Evolutionary conservation across 2,113 vertebrate genomes (phyloP).

Genomic region (Epinephelus moara): DNA sequence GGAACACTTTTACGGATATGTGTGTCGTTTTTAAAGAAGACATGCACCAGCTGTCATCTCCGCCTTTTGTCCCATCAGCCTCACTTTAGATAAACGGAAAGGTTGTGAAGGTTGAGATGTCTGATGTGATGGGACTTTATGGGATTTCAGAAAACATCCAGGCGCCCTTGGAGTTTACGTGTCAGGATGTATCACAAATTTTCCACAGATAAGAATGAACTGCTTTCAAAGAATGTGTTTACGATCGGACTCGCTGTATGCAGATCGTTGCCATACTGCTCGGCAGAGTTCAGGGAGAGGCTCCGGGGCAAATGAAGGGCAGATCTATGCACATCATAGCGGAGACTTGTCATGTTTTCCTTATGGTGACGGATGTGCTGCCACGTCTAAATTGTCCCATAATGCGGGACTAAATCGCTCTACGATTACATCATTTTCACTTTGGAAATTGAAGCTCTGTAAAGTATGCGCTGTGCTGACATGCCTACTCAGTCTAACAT

Average conservation of each 20-base stretch:
- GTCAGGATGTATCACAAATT: slow-evolving; percentile 39
- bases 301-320: slow-evolving; percentile 71
- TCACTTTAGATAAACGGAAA: slow-evolving; percentile 34
- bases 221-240: slow-evolving; percentile 52
- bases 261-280: slow-evolving; percentile 54
- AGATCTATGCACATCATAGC: slow-evolving; percentile 59
- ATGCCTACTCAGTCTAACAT: slow-evolving; percentile 38
- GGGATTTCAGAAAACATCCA: slow-evolving; percentile 44
- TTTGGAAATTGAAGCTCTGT: slow-evolving; percentile 66
- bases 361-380: slow-evolving; percentile 70
- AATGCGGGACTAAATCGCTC: slow-evolving; percentile 55
- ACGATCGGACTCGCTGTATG: slow-evolving; percentile 46
- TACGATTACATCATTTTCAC: slow-evolving; percentile 68
- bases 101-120: slow-evolving; percentile 62
- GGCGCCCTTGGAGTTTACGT: slow-evolving; percentile 41
- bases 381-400: slow-evolving; percentile 69
- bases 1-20: slow-evolving; percentile 5
- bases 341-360: slow-evolving; percentile 73
- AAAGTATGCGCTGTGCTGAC: slow-evolving; percentile 43
- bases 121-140: slow-evolving; percentile 56
- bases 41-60: slow-evolving; percentile 13
- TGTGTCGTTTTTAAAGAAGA: slow-evolving; percentile 9
- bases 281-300: slow-evolving; percentile 61
- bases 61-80: slow-evolving; percentile 42
- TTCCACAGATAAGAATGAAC: slow-evolving; percentile 56